Conservation (phyloP, 1,140 invertebrate genomes). For the Heterodera schachtii region DNA sequence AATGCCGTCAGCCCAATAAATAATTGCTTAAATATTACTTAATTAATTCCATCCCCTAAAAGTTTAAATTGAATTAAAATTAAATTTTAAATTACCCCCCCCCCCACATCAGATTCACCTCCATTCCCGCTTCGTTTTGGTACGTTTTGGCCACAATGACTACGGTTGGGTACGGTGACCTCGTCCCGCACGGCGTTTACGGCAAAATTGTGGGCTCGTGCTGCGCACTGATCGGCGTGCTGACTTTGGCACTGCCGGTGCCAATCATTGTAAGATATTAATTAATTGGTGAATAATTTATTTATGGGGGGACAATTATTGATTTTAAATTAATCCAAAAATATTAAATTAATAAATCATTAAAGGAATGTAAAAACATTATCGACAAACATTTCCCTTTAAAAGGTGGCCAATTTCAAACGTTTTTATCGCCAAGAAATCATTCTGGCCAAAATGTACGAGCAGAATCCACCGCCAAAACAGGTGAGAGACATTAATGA, state of each 20-base stretch:
- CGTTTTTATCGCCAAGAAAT: slow-evolving; percentile 65
- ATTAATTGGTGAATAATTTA: too few relatives aligned
- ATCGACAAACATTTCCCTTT: slow-evolving; percentile 17
- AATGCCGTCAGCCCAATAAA: too few relatives aligned
- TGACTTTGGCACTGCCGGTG: slow-evolving; percentile 87
- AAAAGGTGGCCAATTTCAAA: slow-evolving; percentile 62
- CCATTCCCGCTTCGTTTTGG: slow-evolving; percentile 97
- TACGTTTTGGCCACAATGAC: slow-evolving; percentile 75
- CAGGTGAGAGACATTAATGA: neutral
- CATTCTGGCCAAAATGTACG: slow-evolving; percentile 57
- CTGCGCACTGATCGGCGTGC: slow-evolving; percentile 84
- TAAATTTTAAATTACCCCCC: too few relatives aligned
- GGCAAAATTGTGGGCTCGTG: slow-evolving; percentile 83
- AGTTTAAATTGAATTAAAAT: too few relatives aligned
- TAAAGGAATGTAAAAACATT: slow-evolving; percentile 69
- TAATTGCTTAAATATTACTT: too few relatives aligned
- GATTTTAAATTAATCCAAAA: too few relatives aligned
- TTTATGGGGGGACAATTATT: too few relatives aligned
- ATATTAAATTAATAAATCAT: too few relatives aligned
- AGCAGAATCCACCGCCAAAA: slow-evolving; percentile 64
- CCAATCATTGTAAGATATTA: slow-evolving; percentile 81
- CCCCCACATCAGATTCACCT: slow-evolving; percentile 87
- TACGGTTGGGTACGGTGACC: slow-evolving; percentile 62
- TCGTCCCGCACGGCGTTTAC: slow-evolving; percentile 77
- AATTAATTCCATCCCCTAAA: too few relatives aligned